phyloP scores from a whole-genome alignment of 1,140 invertebrate genomes.

The Hormaphis cornu region DNA sequence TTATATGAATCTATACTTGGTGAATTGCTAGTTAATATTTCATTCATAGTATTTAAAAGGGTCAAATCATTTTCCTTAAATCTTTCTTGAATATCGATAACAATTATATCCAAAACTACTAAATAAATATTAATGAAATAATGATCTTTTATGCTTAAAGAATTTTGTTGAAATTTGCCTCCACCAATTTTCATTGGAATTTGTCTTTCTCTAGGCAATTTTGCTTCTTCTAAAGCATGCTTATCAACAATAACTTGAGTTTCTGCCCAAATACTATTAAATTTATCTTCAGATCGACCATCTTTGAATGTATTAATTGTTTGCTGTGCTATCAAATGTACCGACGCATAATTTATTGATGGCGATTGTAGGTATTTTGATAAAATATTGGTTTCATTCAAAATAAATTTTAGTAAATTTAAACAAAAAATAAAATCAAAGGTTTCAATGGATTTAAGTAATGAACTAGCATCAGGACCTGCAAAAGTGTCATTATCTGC shows the following conservation, averaged over 20 bases:
- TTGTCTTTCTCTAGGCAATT: not conserved
- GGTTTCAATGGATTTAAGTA: too few species aligned
- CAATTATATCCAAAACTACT: not conserved
- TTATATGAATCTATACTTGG: not conserved
- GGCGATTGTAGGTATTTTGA: too few species aligned
- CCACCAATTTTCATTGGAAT: not conserved
- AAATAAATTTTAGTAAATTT: not conserved
- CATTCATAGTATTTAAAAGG: not conserved
- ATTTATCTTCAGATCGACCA: not conserved
- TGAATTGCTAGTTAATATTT: not conserved
- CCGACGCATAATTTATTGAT: too few species aligned
- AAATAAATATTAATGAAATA: not conserved
- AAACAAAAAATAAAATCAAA: too few species aligned
- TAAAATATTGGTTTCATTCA: not conserved
- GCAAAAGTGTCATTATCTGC: not conserved
- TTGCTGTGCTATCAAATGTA: too few species aligned
- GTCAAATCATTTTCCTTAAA: not conserved
- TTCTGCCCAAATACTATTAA: not conserved
- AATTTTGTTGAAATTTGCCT: not conserved
- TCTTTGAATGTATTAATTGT: too few species aligned
- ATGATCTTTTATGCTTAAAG: not conserved
- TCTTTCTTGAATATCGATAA: too few species aligned
- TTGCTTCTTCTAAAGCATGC: not conserved
- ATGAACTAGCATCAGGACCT: too few species aligned
- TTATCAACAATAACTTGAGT: not conserved